Evolutionary conservation across 2,797 vertebrate genomes (phyloP).

Genomic region (Netta rufina): DNA sequence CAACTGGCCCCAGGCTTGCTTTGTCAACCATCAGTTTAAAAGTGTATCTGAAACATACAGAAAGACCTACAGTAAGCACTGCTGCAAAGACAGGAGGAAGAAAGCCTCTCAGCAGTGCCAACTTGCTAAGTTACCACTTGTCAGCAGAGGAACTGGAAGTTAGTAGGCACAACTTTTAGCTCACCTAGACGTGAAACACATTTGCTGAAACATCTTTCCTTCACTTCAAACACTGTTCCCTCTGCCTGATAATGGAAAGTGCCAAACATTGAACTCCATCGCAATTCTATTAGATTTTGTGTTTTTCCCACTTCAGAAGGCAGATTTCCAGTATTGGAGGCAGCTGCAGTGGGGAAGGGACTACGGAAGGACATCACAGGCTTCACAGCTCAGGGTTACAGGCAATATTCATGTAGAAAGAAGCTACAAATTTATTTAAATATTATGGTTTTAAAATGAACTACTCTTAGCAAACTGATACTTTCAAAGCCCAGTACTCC

Average conservation of each 20-base stretch:
- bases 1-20: slow-evolving; percentile 91
- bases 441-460: not conserved
- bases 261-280: not conserved
- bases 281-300: not conserved
- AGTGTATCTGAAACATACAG: slow-evolving; percentile 85
- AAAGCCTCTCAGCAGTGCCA: not conserved
- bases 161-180: not conserved
- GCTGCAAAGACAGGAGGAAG: not conserved
- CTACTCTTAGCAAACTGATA: not conserved
- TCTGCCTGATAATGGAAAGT: not conserved
- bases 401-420: not conserved
- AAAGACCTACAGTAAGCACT: not conserved
- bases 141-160: not conserved
- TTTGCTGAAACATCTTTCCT: not conserved
- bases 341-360: not conserved
- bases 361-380: not conserved
- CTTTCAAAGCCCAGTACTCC: not conserved
- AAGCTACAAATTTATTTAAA: not conserved
- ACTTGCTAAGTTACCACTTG: not conserved
- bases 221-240: not conserved
- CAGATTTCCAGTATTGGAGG: not conserved
- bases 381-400: not conserved
- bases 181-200: not conserved
- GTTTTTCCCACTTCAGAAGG: not conserved
- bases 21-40: slow-evolving; percentile 97